Conservation (phyloP, 1,140 invertebrate genomes). For the Brevipalpus yothersi region DNA sequence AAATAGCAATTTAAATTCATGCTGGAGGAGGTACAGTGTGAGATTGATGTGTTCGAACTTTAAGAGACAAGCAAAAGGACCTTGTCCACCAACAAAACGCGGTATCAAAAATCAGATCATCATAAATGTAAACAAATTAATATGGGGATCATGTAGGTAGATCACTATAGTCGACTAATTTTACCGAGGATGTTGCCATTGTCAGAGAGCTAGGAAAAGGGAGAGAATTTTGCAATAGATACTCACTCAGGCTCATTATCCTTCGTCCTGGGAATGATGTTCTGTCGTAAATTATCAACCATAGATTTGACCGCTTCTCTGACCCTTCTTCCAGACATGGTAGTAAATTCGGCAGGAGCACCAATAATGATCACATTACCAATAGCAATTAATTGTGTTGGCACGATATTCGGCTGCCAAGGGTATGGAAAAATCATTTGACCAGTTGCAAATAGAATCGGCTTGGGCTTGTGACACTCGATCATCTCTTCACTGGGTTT, state of each 20-base stretch:
- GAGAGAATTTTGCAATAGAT: background rate
- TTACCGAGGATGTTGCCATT: too few relatives aligned
- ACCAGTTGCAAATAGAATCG: conserved; percentile 61
- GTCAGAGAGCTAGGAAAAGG: background rate
- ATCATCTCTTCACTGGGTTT: conserved; percentile 16
- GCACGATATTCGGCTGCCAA: conserved; percentile 65
- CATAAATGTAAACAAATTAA: too few relatives aligned
- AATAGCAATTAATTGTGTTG: conserved; percentile 46
- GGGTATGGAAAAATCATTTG: conserved; percentile 47
- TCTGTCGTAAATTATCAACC: background rate
- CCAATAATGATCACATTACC: conserved; percentile 43
- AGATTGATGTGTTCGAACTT: too few relatives aligned
- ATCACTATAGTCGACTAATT: too few relatives aligned
- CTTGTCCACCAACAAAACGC: too few relatives aligned
- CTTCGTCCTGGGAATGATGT: too few relatives aligned
- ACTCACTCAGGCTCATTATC: background rate
- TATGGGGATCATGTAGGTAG: too few relatives aligned
- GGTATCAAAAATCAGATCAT: too few relatives aligned
- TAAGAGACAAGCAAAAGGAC: too few relatives aligned
- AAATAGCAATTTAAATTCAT: too few relatives aligned
- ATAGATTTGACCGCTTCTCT: background rate
- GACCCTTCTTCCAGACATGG: conserved; percentile 60
- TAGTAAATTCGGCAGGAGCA: conserved; percentile 73
- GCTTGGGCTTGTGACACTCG: conserved; percentile 34
- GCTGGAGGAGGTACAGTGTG: too few relatives aligned